phyloP scores from a whole-genome alignment of 2,113 vertebrate species.

The Alectura lathami region DNA sequence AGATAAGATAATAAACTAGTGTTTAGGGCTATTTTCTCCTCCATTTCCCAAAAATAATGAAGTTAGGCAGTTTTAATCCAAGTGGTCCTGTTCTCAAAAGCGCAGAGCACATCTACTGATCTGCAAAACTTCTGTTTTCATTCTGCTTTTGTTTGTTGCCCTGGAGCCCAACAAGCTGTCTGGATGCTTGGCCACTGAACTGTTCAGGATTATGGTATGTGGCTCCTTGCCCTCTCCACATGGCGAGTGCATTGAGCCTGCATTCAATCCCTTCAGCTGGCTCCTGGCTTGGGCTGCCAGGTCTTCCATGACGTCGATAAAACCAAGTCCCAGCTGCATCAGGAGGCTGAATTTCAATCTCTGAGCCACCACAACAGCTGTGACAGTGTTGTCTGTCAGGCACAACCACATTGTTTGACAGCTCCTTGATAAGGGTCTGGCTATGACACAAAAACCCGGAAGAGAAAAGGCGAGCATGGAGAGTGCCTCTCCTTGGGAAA shows the following conservation, averaged over 20 bases:
- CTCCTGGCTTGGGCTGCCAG: neutral
- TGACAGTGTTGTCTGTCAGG: rapidly evolving
- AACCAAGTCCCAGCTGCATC: neutral
- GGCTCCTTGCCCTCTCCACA: neutral
- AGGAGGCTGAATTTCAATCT: neutral
- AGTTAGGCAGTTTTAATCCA: neutral
- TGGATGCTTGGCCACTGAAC: neutral
- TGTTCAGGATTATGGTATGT: neutral
- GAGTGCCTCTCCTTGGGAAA: neutral
- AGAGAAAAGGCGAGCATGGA: neutral
- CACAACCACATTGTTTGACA: neutral
- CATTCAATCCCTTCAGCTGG: neutral
- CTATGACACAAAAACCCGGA: neutral
- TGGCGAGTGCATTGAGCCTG: rapidly evolving
- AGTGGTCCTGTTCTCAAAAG: neutral
- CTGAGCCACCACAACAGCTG: neutral
- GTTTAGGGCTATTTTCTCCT: neutral
- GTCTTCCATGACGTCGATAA: neutral
- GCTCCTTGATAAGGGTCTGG: neutral
- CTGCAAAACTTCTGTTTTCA: neutral
- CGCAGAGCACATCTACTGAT: neutral
- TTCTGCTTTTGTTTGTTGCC: neutral
- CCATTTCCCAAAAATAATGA: neutral
- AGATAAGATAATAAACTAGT: neutral
- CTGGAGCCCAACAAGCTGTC: neutral